Evolutionary conservation across 2,113 vertebrate species (phyloP).

Genomic region (Pelmatolapia mariae): DNA sequence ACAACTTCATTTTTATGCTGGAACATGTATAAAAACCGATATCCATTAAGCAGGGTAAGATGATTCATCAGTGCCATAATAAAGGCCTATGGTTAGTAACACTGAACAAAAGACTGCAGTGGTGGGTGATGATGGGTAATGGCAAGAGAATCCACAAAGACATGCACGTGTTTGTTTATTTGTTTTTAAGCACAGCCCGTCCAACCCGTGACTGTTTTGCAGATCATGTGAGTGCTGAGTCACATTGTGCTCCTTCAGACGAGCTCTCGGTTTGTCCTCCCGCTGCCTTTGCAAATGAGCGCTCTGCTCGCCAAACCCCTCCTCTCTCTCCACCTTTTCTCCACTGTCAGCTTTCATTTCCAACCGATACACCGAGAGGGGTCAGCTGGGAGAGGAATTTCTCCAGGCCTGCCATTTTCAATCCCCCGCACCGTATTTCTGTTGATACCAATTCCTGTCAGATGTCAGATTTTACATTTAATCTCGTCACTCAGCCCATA

Average conservation of each 20-base stretch:
- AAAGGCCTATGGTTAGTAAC: neutral
- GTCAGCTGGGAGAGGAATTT: neutral
- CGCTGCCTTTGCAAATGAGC: constrained; percentile 27
- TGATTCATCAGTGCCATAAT: neutral
- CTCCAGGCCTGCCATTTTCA: constrained; percentile 16
- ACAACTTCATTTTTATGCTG: neutral
- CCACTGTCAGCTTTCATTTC: constrained; percentile 41
- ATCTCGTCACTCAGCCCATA: neutral
- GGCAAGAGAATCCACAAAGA: neutral
- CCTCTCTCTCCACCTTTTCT: neutral
- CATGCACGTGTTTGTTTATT: neutral
- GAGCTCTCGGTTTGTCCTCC: constrained; percentile 20
- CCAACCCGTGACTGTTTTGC: neutral
- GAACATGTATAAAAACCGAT: neutral
- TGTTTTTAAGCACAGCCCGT: neutral
- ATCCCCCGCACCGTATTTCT: neutral
- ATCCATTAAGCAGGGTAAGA: neutral
- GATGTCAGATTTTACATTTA: constrained; percentile 17
- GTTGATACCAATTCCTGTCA: neutral
- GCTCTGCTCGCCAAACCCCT: constrained; percentile 20
- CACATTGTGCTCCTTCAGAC: constrained; percentile 28
- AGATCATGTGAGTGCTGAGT: constrained; percentile 42
- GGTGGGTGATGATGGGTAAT: neutral
- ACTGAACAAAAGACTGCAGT: neutral
- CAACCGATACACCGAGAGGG: neutral